phyloP scores from a whole-genome alignment of 2,113 vertebrate genomes.

The Octodon degus region DNA sequence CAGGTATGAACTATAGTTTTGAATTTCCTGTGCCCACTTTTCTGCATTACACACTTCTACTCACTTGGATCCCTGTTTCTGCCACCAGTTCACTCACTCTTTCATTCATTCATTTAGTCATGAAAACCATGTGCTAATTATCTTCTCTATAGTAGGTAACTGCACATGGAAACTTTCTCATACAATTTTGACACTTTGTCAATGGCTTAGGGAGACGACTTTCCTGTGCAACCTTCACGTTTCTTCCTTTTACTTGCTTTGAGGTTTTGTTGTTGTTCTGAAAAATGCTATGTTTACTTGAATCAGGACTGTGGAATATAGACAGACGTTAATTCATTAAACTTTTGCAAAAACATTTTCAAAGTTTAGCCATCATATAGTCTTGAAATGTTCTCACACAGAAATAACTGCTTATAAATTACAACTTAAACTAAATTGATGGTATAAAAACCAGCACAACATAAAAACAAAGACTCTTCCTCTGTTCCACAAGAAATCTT shows the following conservation, averaged over 20 bases:
- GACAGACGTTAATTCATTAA: not conserved
- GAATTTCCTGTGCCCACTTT: not conserved
- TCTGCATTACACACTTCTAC: not conserved
- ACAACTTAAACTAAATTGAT: not conserved
- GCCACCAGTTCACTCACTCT: not conserved
- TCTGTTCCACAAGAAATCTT: not conserved
- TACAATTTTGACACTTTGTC: not conserved
- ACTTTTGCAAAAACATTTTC: not conserved
- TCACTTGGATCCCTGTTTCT: not conserved
- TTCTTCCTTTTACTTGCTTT: not conserved
- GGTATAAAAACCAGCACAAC: not conserved
- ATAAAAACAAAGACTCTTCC: not conserved
- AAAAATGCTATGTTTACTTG: not conserved
- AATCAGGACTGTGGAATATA: not conserved
- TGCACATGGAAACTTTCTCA: not conserved
- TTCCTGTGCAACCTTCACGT: not conserved
- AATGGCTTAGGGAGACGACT: not conserved
- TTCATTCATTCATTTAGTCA: not conserved
- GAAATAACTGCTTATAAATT: not conserved
- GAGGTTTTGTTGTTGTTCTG: not conserved
- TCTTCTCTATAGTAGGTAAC: not conserved
- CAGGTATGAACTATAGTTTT: not conserved
- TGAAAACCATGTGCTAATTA: not conserved
- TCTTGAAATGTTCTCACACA: constrained; percentile 8
- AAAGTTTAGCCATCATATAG: constrained; percentile 3